A percentile compares a stretch with the other conserved stretches of the same genome.
Conservation (phyloP, 2,113 vertebrate species). For the Petromus typicus region DNA sequence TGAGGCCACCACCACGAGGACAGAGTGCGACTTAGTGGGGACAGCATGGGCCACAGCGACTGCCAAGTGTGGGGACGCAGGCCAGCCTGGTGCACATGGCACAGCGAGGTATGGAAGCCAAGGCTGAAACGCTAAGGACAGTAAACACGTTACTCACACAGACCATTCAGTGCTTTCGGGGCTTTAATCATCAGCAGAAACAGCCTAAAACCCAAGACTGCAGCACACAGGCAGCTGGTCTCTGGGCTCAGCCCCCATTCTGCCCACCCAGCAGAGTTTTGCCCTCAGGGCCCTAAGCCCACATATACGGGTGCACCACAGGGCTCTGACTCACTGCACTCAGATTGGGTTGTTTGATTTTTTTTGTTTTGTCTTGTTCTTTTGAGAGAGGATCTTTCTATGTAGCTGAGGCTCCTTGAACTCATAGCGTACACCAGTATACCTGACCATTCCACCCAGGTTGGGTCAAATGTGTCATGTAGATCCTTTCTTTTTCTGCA, state of each 20-base stretch:
- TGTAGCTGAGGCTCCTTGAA: not conserved
- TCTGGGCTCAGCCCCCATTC: not conserved
- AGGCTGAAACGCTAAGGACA: not conserved
- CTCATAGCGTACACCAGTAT: not conserved
- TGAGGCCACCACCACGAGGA: not conserved
- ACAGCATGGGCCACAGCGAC: fast-evolving
- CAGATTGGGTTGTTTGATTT: not conserved
- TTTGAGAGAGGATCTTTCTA: not conserved
- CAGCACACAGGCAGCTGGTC: not conserved
- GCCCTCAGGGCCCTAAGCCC: not conserved
- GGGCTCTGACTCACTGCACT: not conserved
- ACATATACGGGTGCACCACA: not conserved
- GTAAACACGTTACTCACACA: fast-evolving
- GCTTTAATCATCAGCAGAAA: no score
- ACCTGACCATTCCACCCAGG: not conserved
- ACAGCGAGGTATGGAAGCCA: fast-evolving
- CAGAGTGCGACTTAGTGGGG: not conserved
- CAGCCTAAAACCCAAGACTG: not conserved
- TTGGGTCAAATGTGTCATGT: not conserved
- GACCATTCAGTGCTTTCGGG: no score
- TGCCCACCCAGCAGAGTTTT: not conserved
- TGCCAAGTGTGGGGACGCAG: not conserved
- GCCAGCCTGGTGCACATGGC: fast-evolving
- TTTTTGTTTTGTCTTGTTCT: not conserved
- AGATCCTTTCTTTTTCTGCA: no score